phyloP scores from a whole-genome alignment of 2,888 invertebrate species.

The Acanthoscelides obtectus region DNA sequence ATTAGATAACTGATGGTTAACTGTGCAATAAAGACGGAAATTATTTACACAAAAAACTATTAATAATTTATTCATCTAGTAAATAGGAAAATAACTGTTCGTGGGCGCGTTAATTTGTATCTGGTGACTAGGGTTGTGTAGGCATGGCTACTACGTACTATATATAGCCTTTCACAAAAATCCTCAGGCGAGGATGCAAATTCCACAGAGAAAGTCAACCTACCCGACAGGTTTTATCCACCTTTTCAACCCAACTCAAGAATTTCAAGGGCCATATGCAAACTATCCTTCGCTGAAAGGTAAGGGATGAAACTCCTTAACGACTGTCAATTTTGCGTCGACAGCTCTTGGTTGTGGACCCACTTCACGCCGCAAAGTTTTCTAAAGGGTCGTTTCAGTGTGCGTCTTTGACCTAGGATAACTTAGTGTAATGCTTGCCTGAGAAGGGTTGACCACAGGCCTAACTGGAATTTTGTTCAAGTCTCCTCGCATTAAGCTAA shows the following conservation, averaged over 20 bases:
- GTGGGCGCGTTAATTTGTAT: no score
- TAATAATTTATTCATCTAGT: no score
- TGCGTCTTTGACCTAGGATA: background rate
- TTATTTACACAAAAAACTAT: no score
- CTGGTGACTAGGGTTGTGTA: no score
- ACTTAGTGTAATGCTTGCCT: background rate
- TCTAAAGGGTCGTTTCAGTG: background rate
- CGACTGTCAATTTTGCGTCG: background rate
- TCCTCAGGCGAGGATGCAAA: no score
- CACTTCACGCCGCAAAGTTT: background rate
- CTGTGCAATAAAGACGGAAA: no score
- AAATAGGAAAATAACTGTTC: no score
- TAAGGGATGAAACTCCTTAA: background rate
- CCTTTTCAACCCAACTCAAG: background rate
- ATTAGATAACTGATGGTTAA: no score
- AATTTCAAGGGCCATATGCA: background rate
- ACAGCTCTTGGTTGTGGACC: background rate
- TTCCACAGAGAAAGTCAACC: no score
- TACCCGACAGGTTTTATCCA: background rate
- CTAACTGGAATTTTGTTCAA: background rate
- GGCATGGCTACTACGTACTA: no score
- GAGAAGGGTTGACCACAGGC: background rate
- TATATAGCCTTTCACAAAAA: no score
- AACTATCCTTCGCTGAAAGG: background rate
- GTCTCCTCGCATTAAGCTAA: no score